Evolutionary conservation across 2,797 vertebrate genomes (phyloP), one percentile per base, ranked within the genome.

Genomic region (Coranthus polyacanthus): DNA sequence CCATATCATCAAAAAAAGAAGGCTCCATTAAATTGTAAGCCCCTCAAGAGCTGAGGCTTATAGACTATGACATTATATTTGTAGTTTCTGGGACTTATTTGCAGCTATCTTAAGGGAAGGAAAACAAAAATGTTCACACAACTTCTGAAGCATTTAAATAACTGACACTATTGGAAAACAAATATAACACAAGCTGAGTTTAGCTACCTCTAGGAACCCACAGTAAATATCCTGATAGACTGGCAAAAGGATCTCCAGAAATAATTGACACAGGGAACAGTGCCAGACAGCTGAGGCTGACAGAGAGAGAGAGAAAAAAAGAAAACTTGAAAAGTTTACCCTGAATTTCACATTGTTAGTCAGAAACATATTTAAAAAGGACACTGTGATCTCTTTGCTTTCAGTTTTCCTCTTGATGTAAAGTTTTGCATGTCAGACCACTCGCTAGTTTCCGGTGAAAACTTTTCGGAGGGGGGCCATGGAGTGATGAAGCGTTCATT

Each of bases 1-100:
- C 78, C 67, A 53, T 86, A 83, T 87, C 83, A 74, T 84, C 73
- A 72, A 83, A 80, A 64, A 64, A 82, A 69, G 56, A 68, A 59
- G 72, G 46, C 76, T 83, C 80, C 58, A 82, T 87, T 79, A 87
- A 86, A 83, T 72, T 70, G 60, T 72, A 83, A 87, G 56, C 71
- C 38, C 57, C 66, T 85, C 45, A 72, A 80, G 74, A 85, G 70
- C 68, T 32, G 46, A 51, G 29, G 69, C 59, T 83, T 81, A 79
- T 70, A 58, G 55, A 75, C 54, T 64, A 56, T 47, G 24, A 68
- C 47, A 67, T 76, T 75, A 57, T 71, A 57, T 84, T 81, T 75
- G 62, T 67, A 52, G 74, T 82, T 77, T 75, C 21, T 59, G 38
- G 32, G 53, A 58, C 79, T 79, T 76, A 74, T 84, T 81, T 78